Evolutionary conservation across 2,888 invertebrate species (phyloP).

Genomic region (Aphidius colemani): DNA sequence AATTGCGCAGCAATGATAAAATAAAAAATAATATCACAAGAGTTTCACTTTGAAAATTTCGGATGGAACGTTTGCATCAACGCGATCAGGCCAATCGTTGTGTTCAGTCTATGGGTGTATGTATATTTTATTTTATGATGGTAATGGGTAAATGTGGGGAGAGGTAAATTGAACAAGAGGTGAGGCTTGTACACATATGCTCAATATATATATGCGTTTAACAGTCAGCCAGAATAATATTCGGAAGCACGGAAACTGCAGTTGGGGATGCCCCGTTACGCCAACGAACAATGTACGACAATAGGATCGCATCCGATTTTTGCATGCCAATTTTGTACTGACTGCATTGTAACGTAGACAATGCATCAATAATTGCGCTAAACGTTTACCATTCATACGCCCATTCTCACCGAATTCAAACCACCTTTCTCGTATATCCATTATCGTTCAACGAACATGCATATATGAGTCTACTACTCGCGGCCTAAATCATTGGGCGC

Average conservation of each 20-base stretch:
- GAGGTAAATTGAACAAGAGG: conserved; percentile 15
- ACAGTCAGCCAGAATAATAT: conserved; percentile 26
- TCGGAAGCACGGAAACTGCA: conserved; percentile 28
- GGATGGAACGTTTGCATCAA: conserved; percentile 23
- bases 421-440: conserved; percentile 54
- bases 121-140: background rate
- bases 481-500: conserved; percentile 25
- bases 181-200: conserved; percentile 12
- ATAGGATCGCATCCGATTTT: conserved; percentile 59
- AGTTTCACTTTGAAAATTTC: too few species aligned
- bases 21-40: background rate
- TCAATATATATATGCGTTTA: conserved; percentile 15
- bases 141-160: conserved; percentile 3
- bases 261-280: conserved; percentile 25
- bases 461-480: conserved; percentile 15
- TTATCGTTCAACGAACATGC: conserved; percentile 46
- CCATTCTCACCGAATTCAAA: conserved; percentile 56
- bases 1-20: background rate
- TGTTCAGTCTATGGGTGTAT: background rate
- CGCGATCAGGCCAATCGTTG: conserved; percentile 25
- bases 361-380: conserved; percentile 59
- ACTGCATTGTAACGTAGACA: conserved; percentile 57
- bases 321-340: conserved; percentile 57
- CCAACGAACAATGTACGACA: conserved; percentile 53
- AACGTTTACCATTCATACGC: conserved; percentile 57